Conservation (phyloP, 2,797 vertebrate genomes). For the Menidia menidia region DNA sequence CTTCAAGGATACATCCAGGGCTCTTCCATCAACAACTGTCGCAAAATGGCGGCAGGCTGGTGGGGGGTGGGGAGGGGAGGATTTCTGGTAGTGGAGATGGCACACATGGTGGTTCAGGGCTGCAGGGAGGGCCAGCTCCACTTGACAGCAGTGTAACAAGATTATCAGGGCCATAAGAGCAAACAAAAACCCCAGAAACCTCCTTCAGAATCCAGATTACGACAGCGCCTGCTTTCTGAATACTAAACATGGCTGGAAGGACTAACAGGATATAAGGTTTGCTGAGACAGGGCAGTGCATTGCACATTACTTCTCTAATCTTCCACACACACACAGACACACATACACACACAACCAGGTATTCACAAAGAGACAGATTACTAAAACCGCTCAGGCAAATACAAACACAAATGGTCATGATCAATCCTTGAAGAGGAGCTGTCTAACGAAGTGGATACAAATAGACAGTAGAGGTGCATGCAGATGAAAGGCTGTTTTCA, state of each 20-base stretch:
- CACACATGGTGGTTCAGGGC: constrained; percentile 68
- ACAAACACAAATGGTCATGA: constrained; percentile 72
- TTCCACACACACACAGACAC: constrained; percentile 8
- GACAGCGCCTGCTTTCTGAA: constrained; percentile 66
- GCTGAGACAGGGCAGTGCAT: constrained; percentile 61
- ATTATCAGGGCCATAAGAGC: constrained; percentile 82
- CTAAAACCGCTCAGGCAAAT: constrained; percentile 56
- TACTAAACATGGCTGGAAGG: constrained; percentile 71
- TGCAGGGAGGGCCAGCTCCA: constrained; percentile 73
- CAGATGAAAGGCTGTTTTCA: constrained; percentile 67
- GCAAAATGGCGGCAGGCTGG: constrained; percentile 73
- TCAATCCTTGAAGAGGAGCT: constrained; percentile 68
- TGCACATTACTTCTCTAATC: constrained; percentile 51
- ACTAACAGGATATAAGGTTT: constrained; percentile 57
- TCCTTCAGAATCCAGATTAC: constrained; percentile 78
- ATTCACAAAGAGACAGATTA: constrained; percentile 36
- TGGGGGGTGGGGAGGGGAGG: constrained; percentile 24
- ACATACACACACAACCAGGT: constrained; percentile 25
- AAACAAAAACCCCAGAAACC: constrained; percentile 77
- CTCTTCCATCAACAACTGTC: constrained; percentile 74
- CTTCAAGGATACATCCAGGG: constrained; percentile 80
- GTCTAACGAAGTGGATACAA: constrained; percentile 77
- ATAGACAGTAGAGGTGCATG: constrained; percentile 65
- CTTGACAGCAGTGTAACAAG: constrained; percentile 82
- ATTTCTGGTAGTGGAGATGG: constrained; percentile 68